Evolutionary conservation across 1,140 invertebrate species (phyloP), one percentile per base, ranked within the genome.

Genomic region (Ephestia elutella): DNA sequence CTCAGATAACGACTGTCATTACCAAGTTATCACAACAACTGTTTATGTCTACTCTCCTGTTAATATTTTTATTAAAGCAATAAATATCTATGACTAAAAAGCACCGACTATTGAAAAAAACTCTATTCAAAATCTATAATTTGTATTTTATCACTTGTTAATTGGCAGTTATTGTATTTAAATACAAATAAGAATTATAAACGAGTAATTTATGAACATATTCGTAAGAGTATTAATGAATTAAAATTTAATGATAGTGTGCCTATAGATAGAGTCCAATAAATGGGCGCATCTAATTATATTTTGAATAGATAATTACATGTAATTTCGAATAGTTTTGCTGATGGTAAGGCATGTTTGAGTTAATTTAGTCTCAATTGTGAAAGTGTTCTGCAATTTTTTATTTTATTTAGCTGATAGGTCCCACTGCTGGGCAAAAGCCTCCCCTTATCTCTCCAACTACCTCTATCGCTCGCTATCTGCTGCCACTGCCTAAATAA

Each of bases 111-210:
- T 44, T 20, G 10, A 50, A 20, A 50, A 9, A 50, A 20, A 10
- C 2, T 50, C 49, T 4, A 50, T 50, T 50, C 18, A 9, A 21
- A 50, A 20, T 15, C 54, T 30, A 62, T 61, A 62, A 62, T 59
- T 53, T 57, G 44, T 25, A 60, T 60, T 56, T 56, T 44, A 57
- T 56, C 49, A 60, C n/a, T 55, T 59, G 59, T 62, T 60, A 62
- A 65, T 65, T 49, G 48, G 21, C 21, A 25, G 7, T 49, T 57
- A 49, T 28, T 10, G 44, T 57, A 19, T 38, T 38, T 44, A 55
- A 55, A 30, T 54, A 28, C 25, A 35, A 35, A 35, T 35, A 10
- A 35, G 10, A 5, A 10, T 11, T 35, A 2, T 35, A 35, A 35
- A 35, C 32, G 32, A 11, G 2, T 35, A 35, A 35, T 10, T 35